Percentiles rank a stretch among this genome's conserved stretches.
phyloP scores from a whole-genome alignment of 1,140 invertebrate genomes.

The Drosophila nigromelanica region DNA sequence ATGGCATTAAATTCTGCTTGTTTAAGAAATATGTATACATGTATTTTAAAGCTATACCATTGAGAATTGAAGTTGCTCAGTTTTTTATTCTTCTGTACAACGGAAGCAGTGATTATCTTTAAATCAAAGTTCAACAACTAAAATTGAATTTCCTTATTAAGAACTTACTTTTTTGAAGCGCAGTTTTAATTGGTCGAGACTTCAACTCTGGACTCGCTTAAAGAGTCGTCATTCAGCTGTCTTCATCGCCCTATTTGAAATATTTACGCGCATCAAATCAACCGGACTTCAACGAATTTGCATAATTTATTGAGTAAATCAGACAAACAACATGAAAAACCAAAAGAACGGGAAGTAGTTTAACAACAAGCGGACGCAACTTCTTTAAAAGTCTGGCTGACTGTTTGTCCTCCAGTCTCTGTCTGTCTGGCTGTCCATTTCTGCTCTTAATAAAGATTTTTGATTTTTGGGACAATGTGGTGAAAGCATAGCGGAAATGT shows the following conservation, averaged over 20 bases:
- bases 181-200: constrained; percentile 24
- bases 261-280: constrained; percentile 8
- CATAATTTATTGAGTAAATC: constrained; percentile 48
- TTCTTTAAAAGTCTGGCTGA: constrained; percentile 6
- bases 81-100: too few relatives aligned
- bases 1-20: too few relatives aligned
- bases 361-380: constrained; percentile 28
- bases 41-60: neutral
- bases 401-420: neutral
- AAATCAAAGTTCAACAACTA: constrained; percentile 6
- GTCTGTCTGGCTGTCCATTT: constrained; percentile 1
- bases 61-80: too few relatives aligned
- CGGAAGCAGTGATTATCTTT: neutral
- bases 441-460: constrained; percentile 37
- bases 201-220: neutral
- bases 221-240: neutral
- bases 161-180: neutral
- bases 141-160: constrained; percentile 40
- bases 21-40: neutral
- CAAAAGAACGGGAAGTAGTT: constrained; percentile 41
- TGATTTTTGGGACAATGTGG: too few relatives aligned
- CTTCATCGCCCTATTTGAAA: neutral
- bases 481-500: too few relatives aligned
- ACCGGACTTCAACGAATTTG: constrained; percentile 38
- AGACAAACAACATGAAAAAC: constrained; percentile 19